Evolutionary conservation across 2,113 vertebrate genomes (phyloP).

Genomic region (Crotalus helleri): DNA sequence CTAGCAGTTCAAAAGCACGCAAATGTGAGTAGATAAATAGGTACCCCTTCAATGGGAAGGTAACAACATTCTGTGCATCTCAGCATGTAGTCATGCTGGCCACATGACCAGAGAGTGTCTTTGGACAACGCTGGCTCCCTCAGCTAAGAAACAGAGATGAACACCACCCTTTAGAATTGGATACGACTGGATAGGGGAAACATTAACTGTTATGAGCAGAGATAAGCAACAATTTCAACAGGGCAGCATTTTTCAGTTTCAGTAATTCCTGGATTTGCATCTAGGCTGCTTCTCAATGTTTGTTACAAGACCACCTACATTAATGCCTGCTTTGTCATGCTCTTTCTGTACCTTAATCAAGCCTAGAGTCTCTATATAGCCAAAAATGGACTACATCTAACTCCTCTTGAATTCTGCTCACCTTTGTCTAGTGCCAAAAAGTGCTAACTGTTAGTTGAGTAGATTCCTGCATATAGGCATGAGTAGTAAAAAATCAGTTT

Average conservation of each 20-base stretch:
- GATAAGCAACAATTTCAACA: not conserved
- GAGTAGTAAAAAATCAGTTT: not conserved
- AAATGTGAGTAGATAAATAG: no score
- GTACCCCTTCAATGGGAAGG: no score
- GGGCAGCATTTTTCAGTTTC: not conserved
- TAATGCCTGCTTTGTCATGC: not conserved
- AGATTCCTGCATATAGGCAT: not conserved
- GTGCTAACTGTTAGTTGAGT: not conserved
- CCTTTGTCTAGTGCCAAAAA: not conserved
- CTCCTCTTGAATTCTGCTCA: not conserved
- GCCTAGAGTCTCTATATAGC: not conserved
- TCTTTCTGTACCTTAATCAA: not conserved
- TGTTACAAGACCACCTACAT: not conserved
- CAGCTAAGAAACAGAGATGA: no score
- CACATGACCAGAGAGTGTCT: no score
- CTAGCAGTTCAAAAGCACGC: no score
- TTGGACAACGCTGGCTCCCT: no score
- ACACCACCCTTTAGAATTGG: no score
- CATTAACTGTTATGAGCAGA: not conserved
- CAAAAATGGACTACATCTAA: not conserved
- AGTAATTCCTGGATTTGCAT: not conserved
- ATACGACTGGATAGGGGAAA: no score
- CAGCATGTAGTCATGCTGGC: no score
- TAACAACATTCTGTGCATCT: no score
- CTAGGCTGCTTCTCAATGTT: not conserved